Conservation (phyloP, 2,888 invertebrate species). For the Pyrochroa serraticornis region DNA sequence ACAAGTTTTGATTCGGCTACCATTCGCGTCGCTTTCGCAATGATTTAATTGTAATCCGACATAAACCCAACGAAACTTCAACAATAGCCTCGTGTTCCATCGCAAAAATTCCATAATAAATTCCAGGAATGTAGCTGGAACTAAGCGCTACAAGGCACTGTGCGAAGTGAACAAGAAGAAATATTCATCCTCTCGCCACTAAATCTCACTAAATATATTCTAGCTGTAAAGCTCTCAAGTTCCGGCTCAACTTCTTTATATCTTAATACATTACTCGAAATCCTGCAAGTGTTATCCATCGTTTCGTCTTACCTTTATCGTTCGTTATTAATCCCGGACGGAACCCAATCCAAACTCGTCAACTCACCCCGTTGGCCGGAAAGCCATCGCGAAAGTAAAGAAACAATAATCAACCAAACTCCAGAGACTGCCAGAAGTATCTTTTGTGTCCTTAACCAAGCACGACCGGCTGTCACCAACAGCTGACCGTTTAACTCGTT, state of each 20-base stretch:
- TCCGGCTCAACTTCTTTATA: slow-evolving; percentile 32
- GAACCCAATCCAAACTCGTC: slow-evolving; percentile 16
- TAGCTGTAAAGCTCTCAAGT: slow-evolving; percentile 34
- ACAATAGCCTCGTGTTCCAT: too few relatives aligned
- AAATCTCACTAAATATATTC: slow-evolving; percentile 38
- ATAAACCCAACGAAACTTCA: too few relatives aligned
- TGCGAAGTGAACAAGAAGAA: slow-evolving; percentile 27
- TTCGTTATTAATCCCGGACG: slow-evolving; percentile 23
- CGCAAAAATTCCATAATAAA: too few relatives aligned
- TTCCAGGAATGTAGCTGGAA: slow-evolving; percentile 3
- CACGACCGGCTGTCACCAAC: slow-evolving; percentile 44
- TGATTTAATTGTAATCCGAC: too few relatives aligned
- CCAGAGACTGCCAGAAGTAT: slow-evolving; percentile 18
- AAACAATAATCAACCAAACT: slow-evolving; percentile 23
- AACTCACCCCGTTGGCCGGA: neutral
- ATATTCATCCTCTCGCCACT: slow-evolving; percentile 30
- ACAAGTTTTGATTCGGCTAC: slow-evolving; percentile 16
- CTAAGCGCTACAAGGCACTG: slow-evolving; percentile 27
- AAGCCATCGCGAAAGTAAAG: slow-evolving; percentile 5
- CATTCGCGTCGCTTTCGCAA: neutral
- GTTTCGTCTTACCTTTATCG: slow-evolving; percentile 17
- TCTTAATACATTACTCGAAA: slow-evolving; percentile 24
- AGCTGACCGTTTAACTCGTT: slow-evolving; percentile 51
- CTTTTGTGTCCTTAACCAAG: slow-evolving; percentile 28
- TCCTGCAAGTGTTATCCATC: slow-evolving; percentile 19